phyloP scores from a whole-genome alignment of 2,888 invertebrate species.

The Phaonia tiefii region DNA sequence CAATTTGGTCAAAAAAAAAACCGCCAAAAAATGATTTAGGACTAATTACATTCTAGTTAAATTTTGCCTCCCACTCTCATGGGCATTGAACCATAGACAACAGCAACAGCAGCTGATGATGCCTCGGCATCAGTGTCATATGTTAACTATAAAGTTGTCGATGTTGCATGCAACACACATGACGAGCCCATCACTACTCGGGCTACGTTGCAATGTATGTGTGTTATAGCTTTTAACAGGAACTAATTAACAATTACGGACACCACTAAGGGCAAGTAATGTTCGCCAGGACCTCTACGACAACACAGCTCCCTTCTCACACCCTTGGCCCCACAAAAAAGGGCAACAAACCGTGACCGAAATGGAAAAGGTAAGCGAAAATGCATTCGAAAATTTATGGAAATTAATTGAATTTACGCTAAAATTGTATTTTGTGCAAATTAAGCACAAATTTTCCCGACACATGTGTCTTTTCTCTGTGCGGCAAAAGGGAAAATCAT shows the following conservation, averaged over 20 bases:
- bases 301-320: neutral
- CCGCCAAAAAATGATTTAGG: constrained; percentile 26
- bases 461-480: neutral
- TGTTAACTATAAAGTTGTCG: neutral
- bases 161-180: neutral
- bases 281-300: neutral
- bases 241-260: constrained; percentile 54
- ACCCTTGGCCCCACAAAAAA: constrained; percentile 27
- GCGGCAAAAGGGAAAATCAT: neutral
- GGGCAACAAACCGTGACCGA: constrained; percentile 58
- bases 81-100: neutral
- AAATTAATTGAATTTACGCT: constrained; percentile 63
- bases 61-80: neutral
- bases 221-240: constrained; percentile 7
- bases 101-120: neutral
- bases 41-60: constrained; percentile 25
- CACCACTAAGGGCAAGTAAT: constrained; percentile 17
- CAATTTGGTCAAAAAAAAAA: neutral
- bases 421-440: constrained; percentile 60
- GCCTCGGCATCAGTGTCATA: neutral
- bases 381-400: constrained; percentile 51
- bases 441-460: constrained; percentile 59
- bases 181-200: neutral
- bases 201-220: neutral
- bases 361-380: constrained; percentile 59